These are phyloP conservation scores for Drosophila gaucha DNA, from an alignment of 2,888 invertebrate species.

Conservation along the genomic window DNA sequence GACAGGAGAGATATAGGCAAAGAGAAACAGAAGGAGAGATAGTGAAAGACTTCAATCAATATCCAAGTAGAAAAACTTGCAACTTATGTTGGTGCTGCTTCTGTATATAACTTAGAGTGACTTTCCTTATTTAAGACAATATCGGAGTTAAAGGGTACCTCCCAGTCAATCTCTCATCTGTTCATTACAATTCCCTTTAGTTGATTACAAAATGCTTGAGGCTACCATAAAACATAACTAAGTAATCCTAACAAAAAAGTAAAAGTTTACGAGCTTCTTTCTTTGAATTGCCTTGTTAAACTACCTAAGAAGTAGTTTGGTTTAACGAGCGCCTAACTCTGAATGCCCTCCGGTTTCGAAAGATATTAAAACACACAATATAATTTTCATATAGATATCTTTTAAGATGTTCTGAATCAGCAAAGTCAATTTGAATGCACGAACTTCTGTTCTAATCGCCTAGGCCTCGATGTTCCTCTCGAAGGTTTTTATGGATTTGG, in stretches of 20 bases:
- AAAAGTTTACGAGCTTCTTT: slow-evolving; percentile 30
- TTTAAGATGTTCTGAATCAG: slow-evolving; percentile 20
- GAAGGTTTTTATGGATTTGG: slow-evolving; percentile 31
- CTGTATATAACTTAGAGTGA: not conserved
- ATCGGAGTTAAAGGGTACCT: not conserved
- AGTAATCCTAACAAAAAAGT: slow-evolving; percentile 15
- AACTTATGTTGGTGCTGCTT: not conserved
- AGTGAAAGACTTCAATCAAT: no score
- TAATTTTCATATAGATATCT: slow-evolving; percentile 13
- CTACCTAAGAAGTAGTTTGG: slow-evolving; percentile 30
- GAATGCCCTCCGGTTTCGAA: slow-evolving; percentile 7
- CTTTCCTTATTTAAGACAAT: not conserved
- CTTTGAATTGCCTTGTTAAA: slow-evolving; percentile 15
- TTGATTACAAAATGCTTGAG: slow-evolving; percentile 15
- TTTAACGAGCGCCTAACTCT: slow-evolving; percentile 29
- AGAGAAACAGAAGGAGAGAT: not conserved
- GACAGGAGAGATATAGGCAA: not conserved
- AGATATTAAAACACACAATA: slow-evolving; percentile 2
- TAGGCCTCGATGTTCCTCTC: slow-evolving; percentile 20
- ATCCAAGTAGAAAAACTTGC: no score
- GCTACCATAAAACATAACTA: slow-evolving; percentile 15
- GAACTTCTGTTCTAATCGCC: slow-evolving; percentile 26
- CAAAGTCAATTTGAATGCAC: slow-evolving; percentile 33
- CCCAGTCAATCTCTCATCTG: not conserved
- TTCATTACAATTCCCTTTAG: slow-evolving; percentile 12